A percentile compares a stretch with the other conserved stretches of the same genome.
These are phyloP conservation scores for Ceyx cyanopectus DNA, from an alignment of 2,113 vertebrate species.

Conservation along the genomic window DNA sequence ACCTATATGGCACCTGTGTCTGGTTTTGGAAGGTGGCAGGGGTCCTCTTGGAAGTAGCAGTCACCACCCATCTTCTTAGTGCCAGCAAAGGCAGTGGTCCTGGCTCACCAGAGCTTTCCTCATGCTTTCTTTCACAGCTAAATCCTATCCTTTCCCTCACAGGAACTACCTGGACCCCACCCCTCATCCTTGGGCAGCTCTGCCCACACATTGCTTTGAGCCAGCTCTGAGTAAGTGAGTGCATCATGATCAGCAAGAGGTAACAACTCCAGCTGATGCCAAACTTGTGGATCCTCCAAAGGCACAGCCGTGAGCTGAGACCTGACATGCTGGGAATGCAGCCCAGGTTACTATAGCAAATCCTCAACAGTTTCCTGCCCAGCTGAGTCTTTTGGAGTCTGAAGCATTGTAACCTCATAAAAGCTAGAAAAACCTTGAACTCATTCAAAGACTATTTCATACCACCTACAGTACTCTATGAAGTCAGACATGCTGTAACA, in stretches of 20 bases:
- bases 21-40: not conserved
- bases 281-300: not conserved
- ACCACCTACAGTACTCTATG: constrained; percentile 61
- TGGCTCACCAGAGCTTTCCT: not conserved
- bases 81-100: not conserved
- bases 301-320: not conserved
- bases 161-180: not conserved
- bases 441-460: constrained; percentile 65
- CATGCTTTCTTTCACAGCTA: not conserved
- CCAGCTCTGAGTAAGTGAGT: not conserved
- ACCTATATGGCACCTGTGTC: not conserved
- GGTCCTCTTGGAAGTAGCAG: not conserved
- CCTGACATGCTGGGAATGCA: not conserved
- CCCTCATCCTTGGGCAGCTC: constrained; percentile 16
- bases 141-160: not conserved
- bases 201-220: not conserved
- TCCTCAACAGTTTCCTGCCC: constrained; percentile 45
- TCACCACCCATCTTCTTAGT: not conserved
- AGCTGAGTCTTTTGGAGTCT: constrained; percentile 39
- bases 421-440: constrained; percentile 56
- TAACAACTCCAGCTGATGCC: not conserved
- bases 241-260: not conserved
- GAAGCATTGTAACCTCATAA: constrained; percentile 41
- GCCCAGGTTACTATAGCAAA: constrained; percentile 41
- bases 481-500: constrained; percentile 69